Percentiles rank a stretch among this genome's conserved stretches.
Conservation (phyloP, 2,888 invertebrate species). For the Amaurobius ferox region DNA sequence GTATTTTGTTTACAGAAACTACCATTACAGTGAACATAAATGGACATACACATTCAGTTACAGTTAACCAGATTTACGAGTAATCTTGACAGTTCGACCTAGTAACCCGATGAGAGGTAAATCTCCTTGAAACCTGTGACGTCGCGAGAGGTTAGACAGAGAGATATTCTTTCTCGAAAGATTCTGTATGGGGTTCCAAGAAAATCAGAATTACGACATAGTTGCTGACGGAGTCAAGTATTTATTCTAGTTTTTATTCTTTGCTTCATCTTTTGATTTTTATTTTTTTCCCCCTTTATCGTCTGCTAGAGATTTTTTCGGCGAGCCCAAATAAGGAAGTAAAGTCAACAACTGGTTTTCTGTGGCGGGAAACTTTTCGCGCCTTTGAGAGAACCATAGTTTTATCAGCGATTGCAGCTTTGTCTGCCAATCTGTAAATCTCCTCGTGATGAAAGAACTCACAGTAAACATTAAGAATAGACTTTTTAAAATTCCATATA, state of each 20-base stretch:
- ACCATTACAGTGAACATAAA: neutral
- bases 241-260: neutral
- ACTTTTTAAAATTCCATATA: too few species aligned
- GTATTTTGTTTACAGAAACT: neutral
- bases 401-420: too few species aligned
- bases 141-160: neutral
- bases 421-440: too few species aligned
- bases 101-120: conserved; percentile 39
- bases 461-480: too few species aligned
- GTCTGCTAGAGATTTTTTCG: neutral
- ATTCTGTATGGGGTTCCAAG: neutral
- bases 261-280: neutral
- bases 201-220: neutral
- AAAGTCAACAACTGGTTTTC: neutral
- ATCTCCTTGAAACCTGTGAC: conserved; percentile 42
- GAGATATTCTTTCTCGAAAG: neutral
- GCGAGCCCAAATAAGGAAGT: neutral
- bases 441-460: too few species aligned
- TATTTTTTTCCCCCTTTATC: neutral
- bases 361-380: neutral
- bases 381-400: too few species aligned
- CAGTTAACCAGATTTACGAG: conserved; percentile 26
- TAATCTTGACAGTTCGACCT: conserved; percentile 42
- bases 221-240: neutral
- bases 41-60: neutral